Evolutionary conservation across 2,113 vertebrate species (phyloP).

Genomic region (Gallinago jamesoni): DNA sequence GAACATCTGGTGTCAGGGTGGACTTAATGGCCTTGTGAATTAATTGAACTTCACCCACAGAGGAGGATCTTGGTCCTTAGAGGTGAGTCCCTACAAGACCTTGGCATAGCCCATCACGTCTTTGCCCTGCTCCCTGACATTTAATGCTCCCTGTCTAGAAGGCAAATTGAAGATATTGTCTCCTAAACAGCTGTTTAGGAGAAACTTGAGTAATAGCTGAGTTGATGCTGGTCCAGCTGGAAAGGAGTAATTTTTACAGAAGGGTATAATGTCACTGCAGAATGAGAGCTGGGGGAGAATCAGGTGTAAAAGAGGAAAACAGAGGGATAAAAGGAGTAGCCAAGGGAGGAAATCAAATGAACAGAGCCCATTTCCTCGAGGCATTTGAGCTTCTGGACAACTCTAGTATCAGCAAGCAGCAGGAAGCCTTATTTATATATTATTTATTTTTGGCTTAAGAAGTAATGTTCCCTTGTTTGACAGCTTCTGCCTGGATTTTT

Average conservation of each 20-base stretch:
- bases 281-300: neutral
- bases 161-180: neutral
- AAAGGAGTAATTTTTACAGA: neutral
- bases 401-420: neutral
- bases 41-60: neutral
- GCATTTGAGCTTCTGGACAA: neutral
- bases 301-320: neutral
- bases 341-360: neutral
- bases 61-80: neutral
- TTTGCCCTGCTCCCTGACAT: neutral
- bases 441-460: neutral
- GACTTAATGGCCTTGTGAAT: neutral
- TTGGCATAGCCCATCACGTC: neutral
- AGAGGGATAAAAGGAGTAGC: neutral
- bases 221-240: neutral
- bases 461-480: neutral
- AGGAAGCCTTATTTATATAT: constrained; percentile 5
- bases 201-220: neutral
- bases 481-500: neutral
- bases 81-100: neutral
- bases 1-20: neutral
- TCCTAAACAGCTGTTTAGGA: neutral
- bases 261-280: neutral
- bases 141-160: neutral
- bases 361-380: constrained; percentile 4